Evolutionary conservation across 2,797 vertebrate species (phyloP), one percentile per base, ranked within the genome.

Genomic region (Cottoperca gobio): DNA sequence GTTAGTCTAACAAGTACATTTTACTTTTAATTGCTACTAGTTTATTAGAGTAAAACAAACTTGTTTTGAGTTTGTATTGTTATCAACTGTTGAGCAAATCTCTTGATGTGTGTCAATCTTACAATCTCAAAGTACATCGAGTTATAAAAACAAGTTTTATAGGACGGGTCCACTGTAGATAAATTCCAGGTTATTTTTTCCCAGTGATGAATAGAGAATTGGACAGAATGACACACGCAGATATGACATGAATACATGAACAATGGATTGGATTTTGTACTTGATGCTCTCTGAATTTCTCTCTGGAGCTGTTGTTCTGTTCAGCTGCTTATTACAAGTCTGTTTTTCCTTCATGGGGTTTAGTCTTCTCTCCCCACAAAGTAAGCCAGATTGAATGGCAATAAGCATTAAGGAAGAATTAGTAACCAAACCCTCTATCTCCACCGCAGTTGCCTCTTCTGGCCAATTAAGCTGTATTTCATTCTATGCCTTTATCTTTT

Each of bases 401-500:
- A 73, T 78, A 76, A 79, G 64, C 61, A 60, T 21, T 33, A 28
- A 78, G 73, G 42, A 58, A 73, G 54, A 79, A 78, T 85, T 84
- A 85, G 79, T 81, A 79, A 84, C 60, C 75, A 73, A 67, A 68
- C 52, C 76, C 28, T 82, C 63, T 31, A 28, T 82, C 57, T 79
- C 57, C 19, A 2, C 76, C 58, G 73, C 75, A 17, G 58, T 77
- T 55, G 50, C 57, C 61, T 73, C 70, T 75, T 78, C 67, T 79
- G 73, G 73, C 87, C 82, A 88, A 88, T 91, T 84, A 86, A 84
- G 75, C 61, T 2, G 58, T 70, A 57, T 66, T 78, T 46, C 58
- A 54, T 57, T 19, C 59, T 42, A 62, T 35, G 35, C 40, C 61
- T 84, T 79, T 26, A 63, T 81, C 53, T 63, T 70, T 48, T 78